Base-by-base conservation (phyloP, 2,113 vertebrate species). In the Australoheros scitulus region DNA sequence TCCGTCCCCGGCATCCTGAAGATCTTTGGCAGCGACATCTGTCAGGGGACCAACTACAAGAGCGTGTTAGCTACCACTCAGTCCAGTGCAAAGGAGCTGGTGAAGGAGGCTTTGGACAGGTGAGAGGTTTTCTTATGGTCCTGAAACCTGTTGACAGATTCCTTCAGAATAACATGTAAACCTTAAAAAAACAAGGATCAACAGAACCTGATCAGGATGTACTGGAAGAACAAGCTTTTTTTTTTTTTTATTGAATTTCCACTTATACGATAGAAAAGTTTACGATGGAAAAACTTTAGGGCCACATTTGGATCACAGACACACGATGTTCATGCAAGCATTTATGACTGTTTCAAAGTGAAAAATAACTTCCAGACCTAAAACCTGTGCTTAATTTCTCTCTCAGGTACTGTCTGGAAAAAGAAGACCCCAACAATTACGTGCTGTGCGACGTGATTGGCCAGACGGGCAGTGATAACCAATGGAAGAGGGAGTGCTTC, bases 101-200 rank as follows among this genome's bases (percentile, higher is more conserved):
- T 96, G 78, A 95, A 94, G 81, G 96, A 96, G 81, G 96, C 96
- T 7, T 68, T 96, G 75, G 96, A 96, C 84, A 95, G 96, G 96
- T 95, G 82, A 92, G 89, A 11, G 47, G 5, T n/a, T 13, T n/a
- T 32, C 10, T 18, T 9, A 50, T 58, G n/a, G 9, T 26, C 43
- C 0, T 10, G 1, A 24, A 15, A 50, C 5, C 24, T 64, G 11
- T 32, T 43, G 22, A 6, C 1, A 57, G 24, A 57, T 22, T 36
- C 7, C 1, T n/a, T n/a, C 6, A 3, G 20, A 58, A 76, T 22
- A 72, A 24, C 14, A 43, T 55, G 22, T 68, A 58, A 76, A 7
- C 26, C 3, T 7, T 56, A 57, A 55, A 56, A 55, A 56, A 41
- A 26, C 50, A 20, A 13, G 34, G 11, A 52, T 52, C 50, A 55